A percentile compares a stretch with the other conserved stretches of the same genome.
These are phyloP conservation scores for Thaumetopoea pityocampa DNA, from an alignment of 1,140 invertebrate genomes.

Conservation along the genomic window DNA sequence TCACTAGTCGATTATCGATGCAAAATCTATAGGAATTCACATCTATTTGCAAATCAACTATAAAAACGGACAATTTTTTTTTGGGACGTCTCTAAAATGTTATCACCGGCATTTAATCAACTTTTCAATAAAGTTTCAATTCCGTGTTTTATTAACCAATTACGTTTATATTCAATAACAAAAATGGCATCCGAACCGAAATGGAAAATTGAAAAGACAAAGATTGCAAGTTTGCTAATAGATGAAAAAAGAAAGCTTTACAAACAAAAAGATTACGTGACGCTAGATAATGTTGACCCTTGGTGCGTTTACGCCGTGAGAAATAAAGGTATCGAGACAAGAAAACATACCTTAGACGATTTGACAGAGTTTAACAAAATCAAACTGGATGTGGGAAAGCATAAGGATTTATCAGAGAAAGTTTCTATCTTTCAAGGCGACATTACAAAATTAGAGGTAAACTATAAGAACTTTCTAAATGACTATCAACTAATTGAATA, in stretches of 20 bases:
- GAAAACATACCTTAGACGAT: constrained; percentile 48
- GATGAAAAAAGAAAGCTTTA: constrained; percentile 56
- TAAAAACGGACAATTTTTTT: no score
- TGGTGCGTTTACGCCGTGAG: constrained; percentile 77
- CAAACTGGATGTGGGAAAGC: constrained; percentile 57
- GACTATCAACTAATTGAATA: constrained; percentile 1
- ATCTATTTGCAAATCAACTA: no score
- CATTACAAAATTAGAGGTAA: constrained; percentile 88
- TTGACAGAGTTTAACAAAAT: constrained; percentile 55
- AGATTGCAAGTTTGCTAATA: constrained; percentile 34
- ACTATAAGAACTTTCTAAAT: no score
- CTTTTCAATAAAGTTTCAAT: constrained; percentile 13
- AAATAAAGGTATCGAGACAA: constrained; percentile 51
- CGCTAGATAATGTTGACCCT: constrained; percentile 68
- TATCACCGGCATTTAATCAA: constrained; percentile 8
- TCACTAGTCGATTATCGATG: no score
- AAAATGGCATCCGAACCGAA: constrained; percentile 44
- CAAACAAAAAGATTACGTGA: constrained; percentile 36
- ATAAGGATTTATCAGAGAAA: constrained; percentile 76
- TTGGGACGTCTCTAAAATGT: no score
- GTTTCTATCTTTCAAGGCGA: constrained; percentile 86
- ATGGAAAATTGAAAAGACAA: constrained; percentile 49
- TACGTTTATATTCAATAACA: constrained; percentile 21
- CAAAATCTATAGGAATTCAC: no score
- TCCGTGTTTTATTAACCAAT: constrained; percentile 4